Percentiles rank a stretch among this genome's conserved stretches.
These are phyloP conservation scores for Periophthalmus magnuspinnatus DNA, from an alignment of 2,797 vertebrate species.

Conservation along the genomic window DNA sequence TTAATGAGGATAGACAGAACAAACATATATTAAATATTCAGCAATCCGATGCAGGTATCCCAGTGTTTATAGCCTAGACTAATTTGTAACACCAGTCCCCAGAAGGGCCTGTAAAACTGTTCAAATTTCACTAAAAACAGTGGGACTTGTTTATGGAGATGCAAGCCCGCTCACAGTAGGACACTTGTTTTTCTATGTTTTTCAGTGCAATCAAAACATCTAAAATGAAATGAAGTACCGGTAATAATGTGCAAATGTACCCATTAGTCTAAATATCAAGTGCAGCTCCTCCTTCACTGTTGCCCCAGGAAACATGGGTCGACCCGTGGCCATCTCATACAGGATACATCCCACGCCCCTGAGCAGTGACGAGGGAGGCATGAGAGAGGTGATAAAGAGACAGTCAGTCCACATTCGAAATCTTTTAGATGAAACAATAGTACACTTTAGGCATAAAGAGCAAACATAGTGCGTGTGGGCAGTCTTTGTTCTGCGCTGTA, in stretches of 20 bases:
- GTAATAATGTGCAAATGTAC: conserved; percentile 66
- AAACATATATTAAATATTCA: too few relatives aligned
- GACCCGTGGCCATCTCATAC: conserved; percentile 93
- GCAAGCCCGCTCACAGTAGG: too few relatives aligned
- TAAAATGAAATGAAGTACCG: neutral
- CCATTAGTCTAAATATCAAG: conserved; percentile 90
- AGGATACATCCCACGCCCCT: conserved; percentile 96
- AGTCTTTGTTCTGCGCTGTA: conserved; percentile 33
- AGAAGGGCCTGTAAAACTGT: too few relatives aligned
- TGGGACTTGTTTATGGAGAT: too few relatives aligned
- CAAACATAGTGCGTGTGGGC: conserved; percentile 33
- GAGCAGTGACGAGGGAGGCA: conserved; percentile 24
- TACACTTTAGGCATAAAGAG: conserved; percentile 19
- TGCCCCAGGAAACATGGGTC: conserved; percentile 94
- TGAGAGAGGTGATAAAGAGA: conserved; percentile 5
- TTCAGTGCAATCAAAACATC: too few relatives aligned
- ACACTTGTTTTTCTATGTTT: too few relatives aligned
- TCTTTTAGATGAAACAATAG: conserved; percentile 5
- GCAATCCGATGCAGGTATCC: too few relatives aligned
- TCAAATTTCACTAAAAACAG: too few relatives aligned
- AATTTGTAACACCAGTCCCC: too few relatives aligned
- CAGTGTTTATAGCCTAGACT: too few relatives aligned
- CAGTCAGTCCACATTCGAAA: neutral
- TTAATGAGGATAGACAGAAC: too few relatives aligned
- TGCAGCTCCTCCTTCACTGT: conserved; percentile 95